phyloP scores from a whole-genome alignment of 2,797 vertebrate species.

The Rhynchotus rufescens region DNA sequence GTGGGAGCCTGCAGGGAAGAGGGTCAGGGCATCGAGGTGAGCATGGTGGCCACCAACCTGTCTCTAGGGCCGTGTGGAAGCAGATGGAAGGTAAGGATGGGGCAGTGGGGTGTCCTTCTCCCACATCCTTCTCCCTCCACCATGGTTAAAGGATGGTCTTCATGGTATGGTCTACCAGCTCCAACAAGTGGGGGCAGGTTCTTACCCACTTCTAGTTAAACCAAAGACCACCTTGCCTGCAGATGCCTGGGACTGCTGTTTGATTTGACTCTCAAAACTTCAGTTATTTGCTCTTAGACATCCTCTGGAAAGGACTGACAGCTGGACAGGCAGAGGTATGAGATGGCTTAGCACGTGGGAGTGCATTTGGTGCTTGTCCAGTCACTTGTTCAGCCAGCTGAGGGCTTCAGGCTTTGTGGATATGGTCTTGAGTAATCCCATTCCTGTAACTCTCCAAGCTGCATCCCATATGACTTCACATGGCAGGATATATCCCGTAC shows the following conservation, averaged over 20 bases:
- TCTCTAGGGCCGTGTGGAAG: background rate
- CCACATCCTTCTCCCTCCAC: accelerated
- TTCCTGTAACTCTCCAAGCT: background rate
- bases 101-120: background rate
- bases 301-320: too few species aligned
- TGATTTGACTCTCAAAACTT: background rate
- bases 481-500: background rate
- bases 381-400: background rate
- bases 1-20: accelerated
- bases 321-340: too few species aligned
- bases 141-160: background rate
- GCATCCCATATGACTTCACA: background rate
- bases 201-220: background rate
- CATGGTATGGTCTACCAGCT: background rate
- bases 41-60: background rate
- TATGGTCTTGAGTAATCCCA: background rate
- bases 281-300: background rate
- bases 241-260: background rate
- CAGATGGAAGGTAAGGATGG: accelerated
- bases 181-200: too few species aligned
- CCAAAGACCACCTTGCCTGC: background rate
- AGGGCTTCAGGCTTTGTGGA: background rate
- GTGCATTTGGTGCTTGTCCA: background rate
- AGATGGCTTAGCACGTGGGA: background rate
- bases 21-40: too few species aligned